Percentiles rank a stretch among this genome's conserved stretches.
phyloP scores from a whole-genome alignment of 1,140 invertebrate species.

The Polypedilum pembai region DNA sequence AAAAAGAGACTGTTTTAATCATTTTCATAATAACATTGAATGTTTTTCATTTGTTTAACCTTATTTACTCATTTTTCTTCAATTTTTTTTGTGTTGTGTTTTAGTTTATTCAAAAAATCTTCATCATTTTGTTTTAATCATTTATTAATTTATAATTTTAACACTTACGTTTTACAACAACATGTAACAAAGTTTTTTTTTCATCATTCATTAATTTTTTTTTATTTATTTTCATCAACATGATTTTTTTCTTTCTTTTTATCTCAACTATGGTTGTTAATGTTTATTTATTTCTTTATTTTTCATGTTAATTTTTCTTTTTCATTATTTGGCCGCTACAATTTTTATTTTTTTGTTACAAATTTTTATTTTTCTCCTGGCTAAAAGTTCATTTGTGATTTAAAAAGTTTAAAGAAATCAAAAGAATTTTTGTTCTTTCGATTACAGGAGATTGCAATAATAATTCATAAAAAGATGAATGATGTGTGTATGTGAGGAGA shows the following conservation, averaged over 20 bases:
- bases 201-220: conserved; percentile 21
- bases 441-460: background rate
- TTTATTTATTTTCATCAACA: background rate
- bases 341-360: background rate
- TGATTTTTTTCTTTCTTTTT: conserved; percentile 6
- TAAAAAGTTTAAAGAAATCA: background rate
- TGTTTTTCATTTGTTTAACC: conserved; percentile 18
- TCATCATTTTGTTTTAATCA: background rate
- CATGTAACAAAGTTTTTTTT: conserved; percentile 25
- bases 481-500: background rate
- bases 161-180: conserved; percentile 27
- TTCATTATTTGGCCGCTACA: conserved; percentile 9
- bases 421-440: background rate
- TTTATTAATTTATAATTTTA: background rate
- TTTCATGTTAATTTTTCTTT: background rate
- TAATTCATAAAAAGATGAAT: background rate
- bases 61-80: conserved; percentile 21
- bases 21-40: conserved; percentile 22
- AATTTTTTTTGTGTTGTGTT: background rate
- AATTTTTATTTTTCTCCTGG: background rate
- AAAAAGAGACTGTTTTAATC: background rate
- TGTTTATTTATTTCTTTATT: background rate
- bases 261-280: background rate
- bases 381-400: background rate
- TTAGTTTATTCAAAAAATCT: background rate